Base-by-base conservation (phyloP, 2,113 vertebrate genomes). In the Prietella phreatophila region DNA sequence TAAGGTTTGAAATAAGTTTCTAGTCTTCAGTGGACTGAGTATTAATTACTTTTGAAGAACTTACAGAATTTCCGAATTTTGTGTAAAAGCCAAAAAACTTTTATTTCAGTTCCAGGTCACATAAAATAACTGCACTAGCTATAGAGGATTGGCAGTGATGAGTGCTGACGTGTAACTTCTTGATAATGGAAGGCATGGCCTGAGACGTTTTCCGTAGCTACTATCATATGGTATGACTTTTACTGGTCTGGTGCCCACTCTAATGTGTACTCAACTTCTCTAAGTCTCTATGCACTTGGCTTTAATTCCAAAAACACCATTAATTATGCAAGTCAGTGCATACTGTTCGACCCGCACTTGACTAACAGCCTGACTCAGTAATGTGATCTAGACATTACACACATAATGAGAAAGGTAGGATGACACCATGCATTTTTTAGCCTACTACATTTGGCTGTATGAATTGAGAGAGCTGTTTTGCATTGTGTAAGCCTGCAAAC, bases 261-360 rank as follows among this genome's bases (percentile, higher is more conserved):
- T 33, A 65, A 39, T 15, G 10, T 86, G 30, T 63, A 78, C 50
- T 36, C 42, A 3, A 17, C 15, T 69, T 55, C 71, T 67, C 20
- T 75, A 53, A 42, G 30, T 75, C 83, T 82, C 55, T 53, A 55
- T 53, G 78, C 56, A 55, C 60, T 42, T 76, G 53, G 81, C 55
- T 4, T 75, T 82, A 36, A 55, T 82, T 89, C 20, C 55, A 75
- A 75, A 82, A 88, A 85, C 84, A 50, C 14, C n/a, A 82, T 89
- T 63, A 85, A 89, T 75, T 73, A 89, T 89, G 56, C 7, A 86
- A 27, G 56, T 82, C 75, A 39, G 39, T 30, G 39, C 42, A 20
- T 61, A 33, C n/a, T 75, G 63, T 89, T 61, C 82, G n/a, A 36
- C 42, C 75, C 55, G 67, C n/a, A 53, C 88, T 39, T 67, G 75